phyloP scores from a whole-genome alignment of 2,797 vertebrate genomes.

The Ispidina picta region DNA sequence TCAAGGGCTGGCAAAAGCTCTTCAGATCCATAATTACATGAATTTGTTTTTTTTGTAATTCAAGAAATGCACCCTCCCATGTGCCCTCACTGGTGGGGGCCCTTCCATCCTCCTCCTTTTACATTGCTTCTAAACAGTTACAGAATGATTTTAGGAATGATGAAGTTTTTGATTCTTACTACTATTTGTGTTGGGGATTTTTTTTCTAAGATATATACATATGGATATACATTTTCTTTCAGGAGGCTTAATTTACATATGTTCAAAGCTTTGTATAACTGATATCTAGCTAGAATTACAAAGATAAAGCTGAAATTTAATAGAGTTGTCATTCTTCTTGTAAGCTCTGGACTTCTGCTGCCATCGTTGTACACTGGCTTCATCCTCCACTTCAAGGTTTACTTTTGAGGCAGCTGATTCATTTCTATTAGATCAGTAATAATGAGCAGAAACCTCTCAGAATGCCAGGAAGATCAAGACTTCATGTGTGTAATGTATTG shows the following conservation, averaged over 20 bases:
- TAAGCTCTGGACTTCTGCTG: not conserved
- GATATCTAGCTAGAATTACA: not conserved
- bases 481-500: not conserved
- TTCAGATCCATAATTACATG: not conserved
- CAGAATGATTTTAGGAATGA: not conserved
- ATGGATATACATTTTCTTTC: not conserved
- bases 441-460: not conserved
- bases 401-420: not conserved
- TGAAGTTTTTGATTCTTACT: not conserved
- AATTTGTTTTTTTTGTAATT: not conserved
- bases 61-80: not conserved
- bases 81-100: fast-evolving
- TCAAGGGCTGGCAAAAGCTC: not conserved
- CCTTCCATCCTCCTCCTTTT: not conserved
- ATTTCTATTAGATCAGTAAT: not conserved
- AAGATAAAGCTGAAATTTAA: constrained; percentile 23
- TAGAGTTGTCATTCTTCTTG: not conserved
- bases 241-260: not conserved
- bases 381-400: not conserved
- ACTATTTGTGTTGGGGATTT: not conserved
- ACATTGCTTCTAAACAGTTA: not conserved
- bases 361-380: not conserved
- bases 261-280: not conserved
- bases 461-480: not conserved
- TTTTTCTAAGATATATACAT: not conserved